phyloP scores from a whole-genome alignment of 2,888 invertebrate species.

The Noctua fimbriata region DNA sequence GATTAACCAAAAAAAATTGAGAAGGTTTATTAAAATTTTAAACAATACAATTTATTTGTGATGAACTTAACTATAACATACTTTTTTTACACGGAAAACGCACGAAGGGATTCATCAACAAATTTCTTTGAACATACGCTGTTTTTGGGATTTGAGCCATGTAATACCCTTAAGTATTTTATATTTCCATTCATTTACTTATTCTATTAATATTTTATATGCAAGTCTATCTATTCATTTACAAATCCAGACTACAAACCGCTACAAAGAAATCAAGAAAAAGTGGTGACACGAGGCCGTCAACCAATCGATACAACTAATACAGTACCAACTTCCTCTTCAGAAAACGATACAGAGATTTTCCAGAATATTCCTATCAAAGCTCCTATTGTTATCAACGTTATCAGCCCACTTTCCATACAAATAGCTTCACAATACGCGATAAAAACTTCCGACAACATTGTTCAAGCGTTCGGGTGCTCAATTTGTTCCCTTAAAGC shows the following conservation, averaged over 20 bases:
- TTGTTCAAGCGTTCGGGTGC: conserved; percentile 43
- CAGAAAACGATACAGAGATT: conserved; percentile 47
- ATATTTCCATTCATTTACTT: too few species aligned
- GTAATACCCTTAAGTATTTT: too few species aligned
- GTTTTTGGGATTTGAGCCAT: too few species aligned
- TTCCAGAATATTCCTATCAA: conserved; percentile 44
- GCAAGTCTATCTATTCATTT: too few species aligned
- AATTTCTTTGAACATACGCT: too few species aligned
- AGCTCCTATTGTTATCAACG: conserved; percentile 48
- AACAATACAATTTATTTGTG: too few species aligned
- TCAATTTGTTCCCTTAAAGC: conserved; percentile 60
- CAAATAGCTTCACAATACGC: conserved; percentile 50
- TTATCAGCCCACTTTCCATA: conserved; percentile 54
- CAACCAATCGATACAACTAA: conserved; percentile 43
- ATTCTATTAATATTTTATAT: too few species aligned
- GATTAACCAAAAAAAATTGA: too few species aligned
- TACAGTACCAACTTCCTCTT: not conserved
- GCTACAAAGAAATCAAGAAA: not conserved
- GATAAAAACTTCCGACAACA: conserved; percentile 59
- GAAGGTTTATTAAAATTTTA: too few species aligned
- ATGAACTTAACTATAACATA: too few species aligned
- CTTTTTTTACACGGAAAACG: too few species aligned
- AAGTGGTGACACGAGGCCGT: not conserved
- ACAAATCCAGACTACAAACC: not conserved
- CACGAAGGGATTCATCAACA: too few species aligned